These are phyloP conservation scores for Pituophis catenifer DNA, from an alignment of 2,113 vertebrate genomes.

Conservation along the genomic window DNA sequence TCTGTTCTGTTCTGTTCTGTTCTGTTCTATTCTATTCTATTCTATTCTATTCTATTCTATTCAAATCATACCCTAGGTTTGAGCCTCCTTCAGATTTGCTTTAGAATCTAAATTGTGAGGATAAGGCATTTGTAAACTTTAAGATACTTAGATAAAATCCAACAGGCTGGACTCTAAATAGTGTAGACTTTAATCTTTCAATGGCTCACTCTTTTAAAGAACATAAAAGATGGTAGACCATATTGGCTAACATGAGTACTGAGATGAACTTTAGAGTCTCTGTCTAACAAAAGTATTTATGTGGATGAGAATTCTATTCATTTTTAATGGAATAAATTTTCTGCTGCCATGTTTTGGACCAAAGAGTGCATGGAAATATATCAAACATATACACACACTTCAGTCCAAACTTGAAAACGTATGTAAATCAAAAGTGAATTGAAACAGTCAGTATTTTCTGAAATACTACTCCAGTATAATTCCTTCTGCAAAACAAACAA, in stretches of 20 bases:
- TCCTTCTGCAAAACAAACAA: not conserved
- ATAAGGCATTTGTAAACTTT: conserved; percentile 43
- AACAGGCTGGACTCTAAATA: conserved; percentile 39
- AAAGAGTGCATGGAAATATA: not conserved
- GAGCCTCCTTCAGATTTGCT: not conserved
- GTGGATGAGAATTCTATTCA: not conserved
- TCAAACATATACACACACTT: not conserved
- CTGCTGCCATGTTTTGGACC: not conserved
- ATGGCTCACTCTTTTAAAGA: conserved; percentile 47
- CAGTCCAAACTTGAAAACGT: not conserved
- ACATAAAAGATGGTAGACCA: conserved; percentile 30
- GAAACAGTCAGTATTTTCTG: not conserved
- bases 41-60: no score
- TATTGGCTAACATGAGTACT: not conserved
- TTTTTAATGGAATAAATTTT: conserved; percentile 1
- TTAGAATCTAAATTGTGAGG: conserved; percentile 31
- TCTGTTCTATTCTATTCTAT: no score
- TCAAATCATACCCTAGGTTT: not conserved
- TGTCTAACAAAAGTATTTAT: not conserved
- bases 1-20: no score
- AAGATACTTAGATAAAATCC: conserved; percentile 34
- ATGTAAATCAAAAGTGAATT: not conserved
- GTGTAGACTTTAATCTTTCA: conserved; percentile 37
- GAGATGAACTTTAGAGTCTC: not conserved
- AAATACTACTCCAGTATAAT: conserved; percentile 8